Base-by-base conservation (phyloP, 1,140 invertebrate species). In the Drosophila yakuba region DNA sequence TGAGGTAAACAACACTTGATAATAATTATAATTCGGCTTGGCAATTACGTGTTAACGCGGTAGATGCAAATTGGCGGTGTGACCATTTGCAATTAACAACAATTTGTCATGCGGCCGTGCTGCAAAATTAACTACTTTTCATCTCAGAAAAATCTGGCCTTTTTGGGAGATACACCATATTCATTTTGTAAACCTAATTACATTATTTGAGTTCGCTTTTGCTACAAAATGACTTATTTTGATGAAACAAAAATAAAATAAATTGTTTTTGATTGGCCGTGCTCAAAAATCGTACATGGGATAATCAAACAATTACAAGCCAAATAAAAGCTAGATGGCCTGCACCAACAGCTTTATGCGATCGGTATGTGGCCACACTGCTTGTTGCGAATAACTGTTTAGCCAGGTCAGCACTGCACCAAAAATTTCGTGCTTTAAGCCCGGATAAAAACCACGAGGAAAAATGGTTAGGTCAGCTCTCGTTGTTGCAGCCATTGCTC, bases 341-440 rank as follows among this genome's bases (percentile, higher is more conserved):
- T 4, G 41, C 11, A 12, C 11, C n/a, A 25, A 11, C 25, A 4
- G 7, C 39, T 44, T 43, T 45, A 11, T 7, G n/a, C n/a, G 2
- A 54, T 28, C 23, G 8, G 2, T 14, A n/a, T 11, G 1, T 67
- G 64, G 59, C 14, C 63, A 63, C 28, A 43, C 58, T 20, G 3
- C n/a, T 43, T 17, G 57, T 56, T 56, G 43, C 25, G 20, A 72
- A 74, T 74, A 74, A 74, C 69, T 74, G 68, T 74, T 51, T 56
- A 36, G 72, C 72, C 73, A 75, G 73, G 71, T 75, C 73, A 74
- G 72, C 68, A 71, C 28, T 32, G 72, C 68, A 72, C 20, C 28
- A 8, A 66, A 39, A 74, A 62, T 32, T 57, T 25, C 59, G 44
- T 64, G 69, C 52, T 50, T 43, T 66, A 35, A 15, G 28, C 20